Percentiles rank a stretch among this genome's conserved stretches.
Conservation (phyloP, 2,888 invertebrate genomes). For the Pedicia rivosa region DNA sequence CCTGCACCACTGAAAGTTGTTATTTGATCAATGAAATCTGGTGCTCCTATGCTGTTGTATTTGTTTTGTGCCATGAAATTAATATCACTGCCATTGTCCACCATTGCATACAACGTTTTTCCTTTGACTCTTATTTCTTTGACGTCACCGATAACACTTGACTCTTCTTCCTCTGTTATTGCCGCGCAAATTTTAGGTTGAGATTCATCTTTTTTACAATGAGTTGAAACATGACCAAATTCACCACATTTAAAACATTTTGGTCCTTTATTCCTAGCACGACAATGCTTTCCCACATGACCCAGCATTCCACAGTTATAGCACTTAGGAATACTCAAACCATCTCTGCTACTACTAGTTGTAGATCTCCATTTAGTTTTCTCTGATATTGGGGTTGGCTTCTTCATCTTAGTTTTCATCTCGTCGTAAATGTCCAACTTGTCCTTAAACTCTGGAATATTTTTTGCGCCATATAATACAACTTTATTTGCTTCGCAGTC, state of each 20-base stretch:
- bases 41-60: background rate
- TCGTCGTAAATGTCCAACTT: conserved; percentile 4
- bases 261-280: background rate
- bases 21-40: background rate
- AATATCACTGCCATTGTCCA: background rate
- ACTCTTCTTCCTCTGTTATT: too few species aligned
- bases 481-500: conserved; percentile 14
- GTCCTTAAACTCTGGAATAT: conserved; percentile 2
- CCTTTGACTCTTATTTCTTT: background rate
- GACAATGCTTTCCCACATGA: background rate
- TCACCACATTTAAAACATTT: conserved; percentile 2
- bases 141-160: background rate
- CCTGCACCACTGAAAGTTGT: background rate
- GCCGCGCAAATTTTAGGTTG: background rate
- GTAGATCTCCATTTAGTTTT: too few species aligned
- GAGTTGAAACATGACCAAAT: conserved; percentile 1
- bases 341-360: too few species aligned
- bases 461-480: conserved; percentile 14
- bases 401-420: conserved; percentile 1
- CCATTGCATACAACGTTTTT: background rate
- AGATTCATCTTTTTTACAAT: background rate
- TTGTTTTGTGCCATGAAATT: background rate
- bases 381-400: background rate
- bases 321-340: too few species aligned
- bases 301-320: background rate